These are phyloP conservation scores for Meandrina meandrites DNA, from an alignment of 92 coral and sea anemone species.

Conservation along the genomic window DNA sequence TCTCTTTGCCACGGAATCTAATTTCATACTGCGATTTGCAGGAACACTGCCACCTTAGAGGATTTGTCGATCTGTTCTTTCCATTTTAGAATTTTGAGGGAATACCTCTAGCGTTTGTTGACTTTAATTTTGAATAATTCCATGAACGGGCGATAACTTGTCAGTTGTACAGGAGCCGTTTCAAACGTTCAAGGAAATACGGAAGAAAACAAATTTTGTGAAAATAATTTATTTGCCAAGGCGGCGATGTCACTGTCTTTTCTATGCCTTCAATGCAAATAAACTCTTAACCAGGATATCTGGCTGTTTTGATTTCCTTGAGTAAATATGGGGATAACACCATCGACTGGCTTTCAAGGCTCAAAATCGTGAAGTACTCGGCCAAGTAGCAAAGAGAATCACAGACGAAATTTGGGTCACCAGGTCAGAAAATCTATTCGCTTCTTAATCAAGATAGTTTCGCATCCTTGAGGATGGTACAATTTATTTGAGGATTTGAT, in stretches of 20 bases:
- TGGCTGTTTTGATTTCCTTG: constrained; percentile 59
- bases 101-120: constrained; percentile 24
- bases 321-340: constrained; percentile 54
- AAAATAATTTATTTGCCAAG: constrained; percentile 44
- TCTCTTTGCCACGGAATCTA: constrained; percentile 22
- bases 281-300: constrained; percentile 65
- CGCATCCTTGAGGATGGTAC: constrained; percentile 9
- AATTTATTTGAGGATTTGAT: background rate
- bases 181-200: constrained; percentile 48
- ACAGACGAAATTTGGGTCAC: constrained; percentile 56
- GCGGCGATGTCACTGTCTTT: constrained; percentile 42
- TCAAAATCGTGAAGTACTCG: constrained; percentile 29
- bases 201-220: constrained; percentile 24
- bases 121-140: constrained; percentile 38
- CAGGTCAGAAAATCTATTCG: constrained; percentile 56
- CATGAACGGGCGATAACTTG: constrained; percentile 24
- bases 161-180: constrained; percentile 28
- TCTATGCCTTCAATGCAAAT: constrained; percentile 49
- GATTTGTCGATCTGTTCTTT: background rate
- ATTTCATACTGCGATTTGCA: constrained; percentile 31
- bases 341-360: constrained; percentile 4
- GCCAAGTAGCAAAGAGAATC: constrained; percentile 40
- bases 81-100: constrained; percentile 11
- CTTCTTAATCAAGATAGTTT: constrained; percentile 23
- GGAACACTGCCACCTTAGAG: constrained; percentile 19